Evolutionary conservation across 2,113 vertebrate species (phyloP).

Genomic region (Pagrus major): DNA sequence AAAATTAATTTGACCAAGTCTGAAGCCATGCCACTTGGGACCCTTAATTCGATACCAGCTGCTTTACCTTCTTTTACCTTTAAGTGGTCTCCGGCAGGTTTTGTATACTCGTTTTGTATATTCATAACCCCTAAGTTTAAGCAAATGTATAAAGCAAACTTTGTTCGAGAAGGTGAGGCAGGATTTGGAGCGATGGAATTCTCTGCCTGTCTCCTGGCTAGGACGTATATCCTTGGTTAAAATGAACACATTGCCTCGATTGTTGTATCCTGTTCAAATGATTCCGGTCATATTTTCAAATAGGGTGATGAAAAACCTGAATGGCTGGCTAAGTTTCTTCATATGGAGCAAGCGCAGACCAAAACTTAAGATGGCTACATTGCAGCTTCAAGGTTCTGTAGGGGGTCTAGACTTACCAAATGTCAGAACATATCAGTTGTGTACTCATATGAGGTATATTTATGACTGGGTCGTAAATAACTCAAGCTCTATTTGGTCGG

Average conservation of each 20-base stretch:
- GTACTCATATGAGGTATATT: background rate
- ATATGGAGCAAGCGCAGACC: background rate
- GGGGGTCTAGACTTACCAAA: background rate
- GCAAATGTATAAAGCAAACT: background rate
- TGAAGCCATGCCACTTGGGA: background rate
- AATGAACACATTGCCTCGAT: background rate
- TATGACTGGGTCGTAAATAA: background rate
- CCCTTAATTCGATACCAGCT: background rate
- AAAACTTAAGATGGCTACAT: background rate
- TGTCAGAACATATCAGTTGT: background rate
- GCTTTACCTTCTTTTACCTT: conserved; percentile 7
- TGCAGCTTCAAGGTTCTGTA: background rate
- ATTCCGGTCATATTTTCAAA: background rate
- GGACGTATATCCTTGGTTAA: background rate
- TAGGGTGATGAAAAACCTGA: background rate
- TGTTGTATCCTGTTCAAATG: background rate
- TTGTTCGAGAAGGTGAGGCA: background rate
- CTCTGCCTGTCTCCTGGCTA: background rate
- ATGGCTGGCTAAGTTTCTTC: background rate
- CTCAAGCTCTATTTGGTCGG: background rate
- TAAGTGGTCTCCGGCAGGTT: conserved; percentile 8
- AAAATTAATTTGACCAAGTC: background rate
- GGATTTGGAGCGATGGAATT: background rate
- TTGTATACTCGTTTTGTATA: background rate
- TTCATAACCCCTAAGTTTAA: background rate